These are phyloP conservation scores for Centrocercus urophasianus DNA, from an alignment of 2,113 vertebrate genomes.

Conservation along the genomic window DNA sequence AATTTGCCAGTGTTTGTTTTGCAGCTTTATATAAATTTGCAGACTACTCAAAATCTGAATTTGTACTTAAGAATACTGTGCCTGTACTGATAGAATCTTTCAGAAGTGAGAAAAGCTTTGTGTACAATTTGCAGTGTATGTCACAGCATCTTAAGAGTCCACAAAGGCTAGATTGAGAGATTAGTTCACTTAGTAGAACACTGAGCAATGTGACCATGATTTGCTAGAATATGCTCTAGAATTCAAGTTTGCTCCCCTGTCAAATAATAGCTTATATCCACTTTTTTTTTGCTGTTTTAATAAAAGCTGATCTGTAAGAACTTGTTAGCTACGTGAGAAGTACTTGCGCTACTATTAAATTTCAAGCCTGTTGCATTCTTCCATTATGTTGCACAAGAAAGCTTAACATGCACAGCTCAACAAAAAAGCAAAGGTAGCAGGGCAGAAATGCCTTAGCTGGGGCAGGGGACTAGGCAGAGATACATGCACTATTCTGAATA, in stretches of 20 bases:
- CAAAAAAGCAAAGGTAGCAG: slow-evolving; percentile 24
- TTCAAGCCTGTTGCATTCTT: background rate
- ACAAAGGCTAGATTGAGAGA: background rate
- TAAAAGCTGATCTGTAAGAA: background rate
- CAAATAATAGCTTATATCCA: background rate
- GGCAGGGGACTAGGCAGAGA: slow-evolving; percentile 34
- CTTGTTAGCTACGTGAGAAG: background rate
- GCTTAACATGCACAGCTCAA: slow-evolving; percentile 39
- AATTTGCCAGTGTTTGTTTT: background rate
- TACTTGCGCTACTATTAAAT: background rate
- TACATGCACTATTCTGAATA: background rate
- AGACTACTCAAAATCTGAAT: background rate
- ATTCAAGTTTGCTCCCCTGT: background rate
- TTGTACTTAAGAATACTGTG: background rate
- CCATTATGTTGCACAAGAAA: background rate
- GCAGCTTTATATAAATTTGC: background rate
- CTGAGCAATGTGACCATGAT: background rate
- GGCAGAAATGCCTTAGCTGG: slow-evolving; percentile 33
- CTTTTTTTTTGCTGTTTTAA: background rate
- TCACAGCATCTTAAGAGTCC: background rate
- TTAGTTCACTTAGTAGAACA: background rate
- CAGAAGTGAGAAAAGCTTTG: background rate
- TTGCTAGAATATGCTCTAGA: background rate
- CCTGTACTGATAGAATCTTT: background rate
- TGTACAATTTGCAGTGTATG: background rate